Conservation (phyloP, 2,797 vertebrate species). For the Enteromius trimaculatus region DNA sequence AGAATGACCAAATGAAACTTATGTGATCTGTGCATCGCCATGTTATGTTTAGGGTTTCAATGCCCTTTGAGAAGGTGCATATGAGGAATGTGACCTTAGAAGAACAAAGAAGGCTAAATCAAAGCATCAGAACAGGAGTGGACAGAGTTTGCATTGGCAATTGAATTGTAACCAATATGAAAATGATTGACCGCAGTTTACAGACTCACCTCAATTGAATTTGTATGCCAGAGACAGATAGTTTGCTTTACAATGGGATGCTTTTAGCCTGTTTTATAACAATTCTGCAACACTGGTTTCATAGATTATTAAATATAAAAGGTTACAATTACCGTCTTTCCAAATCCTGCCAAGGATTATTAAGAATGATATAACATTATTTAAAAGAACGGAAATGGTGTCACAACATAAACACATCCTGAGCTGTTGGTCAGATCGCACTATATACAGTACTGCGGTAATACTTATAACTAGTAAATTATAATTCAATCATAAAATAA, state of each 20-base stretch:
- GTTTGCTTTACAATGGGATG: background rate
- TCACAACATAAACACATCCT: background rate
- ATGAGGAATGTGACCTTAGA: background rate
- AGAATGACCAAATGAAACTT: background rate
- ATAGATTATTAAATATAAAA: background rate
- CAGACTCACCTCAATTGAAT: background rate
- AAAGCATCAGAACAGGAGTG: constrained; percentile 10
- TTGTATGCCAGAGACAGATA: background rate
- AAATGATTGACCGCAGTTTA: constrained; percentile 6
- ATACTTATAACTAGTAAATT: background rate
- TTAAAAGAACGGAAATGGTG: background rate
- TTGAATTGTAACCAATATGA: constrained; percentile 25
- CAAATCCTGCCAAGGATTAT: background rate
- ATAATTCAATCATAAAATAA: background rate
- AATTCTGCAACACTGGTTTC: background rate
- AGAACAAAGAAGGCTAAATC: background rate
- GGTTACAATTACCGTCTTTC: background rate
- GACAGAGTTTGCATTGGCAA: constrained; percentile 18
- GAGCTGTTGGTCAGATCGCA: background rate
- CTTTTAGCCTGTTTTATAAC: background rate
- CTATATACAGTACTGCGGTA: background rate
- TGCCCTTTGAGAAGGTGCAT: background rate
- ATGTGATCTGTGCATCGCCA: background rate
- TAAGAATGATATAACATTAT: background rate
- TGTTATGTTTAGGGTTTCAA: background rate